Base-by-base conservation (phyloP, 2,888 invertebrate species). In the Notodonta dromedarius region DNA sequence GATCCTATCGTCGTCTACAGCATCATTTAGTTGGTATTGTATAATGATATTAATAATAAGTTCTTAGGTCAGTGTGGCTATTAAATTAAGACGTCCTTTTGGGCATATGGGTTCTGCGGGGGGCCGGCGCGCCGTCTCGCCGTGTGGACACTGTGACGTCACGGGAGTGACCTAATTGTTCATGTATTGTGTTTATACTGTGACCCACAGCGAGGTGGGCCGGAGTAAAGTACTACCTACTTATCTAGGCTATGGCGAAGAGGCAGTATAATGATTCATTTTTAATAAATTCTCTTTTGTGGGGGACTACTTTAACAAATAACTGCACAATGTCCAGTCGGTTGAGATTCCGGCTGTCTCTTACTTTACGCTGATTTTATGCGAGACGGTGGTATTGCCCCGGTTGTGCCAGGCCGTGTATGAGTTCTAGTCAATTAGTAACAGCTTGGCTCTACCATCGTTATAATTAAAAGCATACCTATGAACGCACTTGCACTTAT, bases 51-150 rank as follows among this genome's bases (percentile, higher is more conserved):
- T 13, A 11, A 32, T 5, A n/a, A 53, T 53, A 35, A 53, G 24
- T 35, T 8, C 32, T 9, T 35, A 35, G 35, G 53, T 53, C 53
- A 53, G 53, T 53, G 13, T 35, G 5, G 53, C 13, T 32, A 53
- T 53, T 9, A 53, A 52, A 53, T 53, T 9, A 53, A 52, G 24
- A 5, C 52, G 11, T 12, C 24, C 53, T 53, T 35, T 35, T 35
- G 35, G 53, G 53, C 32, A n/a, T 9, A 55, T n/a, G 9, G 14
- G 14, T 40, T 11, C 55, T 11, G 55, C 11, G 55, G 55, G 55
- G 40, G 40, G 40, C 40, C 35, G 53, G 24, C 53, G 53, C 53
- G 53, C 35, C 55, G 55, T 55, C 40, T 40, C 55, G 55, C 39
- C 55, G 11, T 14, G 14, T 40, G 39, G 53, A 40, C 40, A 40